These are phyloP conservation scores for Parazoanthus swiftii DNA, from an alignment of 92 coral and sea anemone species.

Conservation along the genomic window DNA sequence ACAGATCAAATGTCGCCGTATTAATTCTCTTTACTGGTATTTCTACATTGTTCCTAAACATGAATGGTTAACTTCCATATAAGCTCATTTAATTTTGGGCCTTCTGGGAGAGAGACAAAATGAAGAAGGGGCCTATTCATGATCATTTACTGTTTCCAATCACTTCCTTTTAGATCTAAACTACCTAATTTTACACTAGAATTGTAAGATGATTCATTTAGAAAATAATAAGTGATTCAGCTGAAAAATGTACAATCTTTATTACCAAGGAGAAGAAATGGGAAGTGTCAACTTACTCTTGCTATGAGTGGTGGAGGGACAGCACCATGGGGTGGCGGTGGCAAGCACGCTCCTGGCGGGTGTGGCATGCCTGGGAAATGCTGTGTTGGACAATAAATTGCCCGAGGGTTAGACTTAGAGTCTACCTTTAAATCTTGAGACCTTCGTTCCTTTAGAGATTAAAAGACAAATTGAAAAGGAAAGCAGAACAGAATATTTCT, in stretches of 20 bases:
- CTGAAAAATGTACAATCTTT: neutral
- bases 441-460: conserved; percentile 45
- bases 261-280: neutral
- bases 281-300: conserved; percentile 52
- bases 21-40: too few relatives aligned
- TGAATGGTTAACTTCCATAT: too few relatives aligned
- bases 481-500: conserved; percentile 40
- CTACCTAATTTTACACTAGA: too few relatives aligned
- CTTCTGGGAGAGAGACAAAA: too few relatives aligned
- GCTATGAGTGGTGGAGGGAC: conserved; percentile 80
- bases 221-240: too few relatives aligned
- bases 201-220: too few relatives aligned
- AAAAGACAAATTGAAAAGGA: conserved; percentile 33
- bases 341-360: conserved; percentile 37
- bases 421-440: conserved; percentile 44
- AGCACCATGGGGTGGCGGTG: conserved; percentile 50
- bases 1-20: too few relatives aligned
- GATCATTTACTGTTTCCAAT: too few relatives aligned
- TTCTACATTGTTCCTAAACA: too few relatives aligned
- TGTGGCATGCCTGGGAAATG: conserved; percentile 43
- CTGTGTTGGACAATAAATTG: conserved; percentile 48
- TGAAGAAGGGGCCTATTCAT: too few relatives aligned
- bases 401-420: conserved; percentile 44
- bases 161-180: too few relatives aligned
- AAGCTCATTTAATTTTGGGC: too few relatives aligned